These are phyloP conservation scores for Eudorcas thomsonii DNA, from an alignment of 2,113 vertebrate species.

Conservation along the genomic window DNA sequence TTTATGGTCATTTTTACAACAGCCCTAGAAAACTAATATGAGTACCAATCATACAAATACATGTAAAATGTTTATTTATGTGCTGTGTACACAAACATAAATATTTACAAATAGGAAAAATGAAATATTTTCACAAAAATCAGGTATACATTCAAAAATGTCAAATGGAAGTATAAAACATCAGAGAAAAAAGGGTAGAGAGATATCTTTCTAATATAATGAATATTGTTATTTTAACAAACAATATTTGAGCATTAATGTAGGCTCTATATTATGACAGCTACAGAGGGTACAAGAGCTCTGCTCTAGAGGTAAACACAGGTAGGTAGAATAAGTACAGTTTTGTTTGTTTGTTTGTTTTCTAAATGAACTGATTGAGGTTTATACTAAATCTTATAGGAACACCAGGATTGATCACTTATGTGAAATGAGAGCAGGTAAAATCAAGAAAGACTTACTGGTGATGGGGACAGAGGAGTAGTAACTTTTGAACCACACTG, in stretches of 20 bases:
- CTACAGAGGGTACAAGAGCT: background rate
- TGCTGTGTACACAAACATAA: background rate
- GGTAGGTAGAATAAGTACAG: background rate
- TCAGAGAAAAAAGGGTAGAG: background rate
- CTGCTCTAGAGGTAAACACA: background rate
- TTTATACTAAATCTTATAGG: background rate
- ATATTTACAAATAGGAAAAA: background rate
- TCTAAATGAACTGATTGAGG: background rate
- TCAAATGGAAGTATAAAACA: background rate
- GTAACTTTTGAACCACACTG: background rate
- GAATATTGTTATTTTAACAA: background rate
- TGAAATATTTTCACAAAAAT: background rate
- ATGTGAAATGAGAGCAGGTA: background rate
- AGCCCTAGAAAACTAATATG: background rate
- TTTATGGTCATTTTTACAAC: background rate
- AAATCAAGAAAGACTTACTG: background rate
- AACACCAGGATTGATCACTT: background rate
- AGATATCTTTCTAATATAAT: background rate
- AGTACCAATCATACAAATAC: background rate
- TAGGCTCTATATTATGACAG: background rate
- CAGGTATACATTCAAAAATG: background rate
- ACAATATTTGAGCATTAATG: background rate
- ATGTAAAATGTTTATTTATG: background rate
- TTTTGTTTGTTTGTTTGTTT: background rate
- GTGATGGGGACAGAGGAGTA: background rate